These are phyloP conservation scores for Tamias sibiricus DNA, from an alignment of 2,113 vertebrate genomes.

Conservation along the genomic window DNA sequence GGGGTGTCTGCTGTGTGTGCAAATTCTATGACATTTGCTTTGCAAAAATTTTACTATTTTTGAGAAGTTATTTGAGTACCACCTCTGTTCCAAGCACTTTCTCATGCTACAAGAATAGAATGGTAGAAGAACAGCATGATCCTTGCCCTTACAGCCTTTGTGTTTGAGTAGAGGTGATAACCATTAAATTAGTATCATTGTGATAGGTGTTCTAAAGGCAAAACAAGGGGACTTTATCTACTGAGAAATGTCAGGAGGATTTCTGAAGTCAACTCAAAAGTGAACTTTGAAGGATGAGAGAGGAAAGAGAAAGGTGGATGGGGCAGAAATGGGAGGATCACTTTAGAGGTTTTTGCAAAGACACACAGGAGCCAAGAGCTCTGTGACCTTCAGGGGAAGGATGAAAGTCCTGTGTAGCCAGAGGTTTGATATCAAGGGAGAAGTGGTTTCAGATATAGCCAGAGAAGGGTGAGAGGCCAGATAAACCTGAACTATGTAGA, in stretches of 20 bases:
- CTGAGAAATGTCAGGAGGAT: neutral
- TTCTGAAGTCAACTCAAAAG: constrained; percentile 4
- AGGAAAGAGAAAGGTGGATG: neutral
- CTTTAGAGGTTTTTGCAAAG: neutral
- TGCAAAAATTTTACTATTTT: neutral
- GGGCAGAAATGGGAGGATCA: neutral
- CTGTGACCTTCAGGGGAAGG: neutral
- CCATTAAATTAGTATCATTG: neutral
- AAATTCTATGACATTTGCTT: neutral
- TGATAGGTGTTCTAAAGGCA: neutral
- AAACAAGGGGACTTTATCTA: neutral
- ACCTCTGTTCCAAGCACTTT: neutral
- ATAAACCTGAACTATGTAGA: neutral
- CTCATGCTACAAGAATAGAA: neutral
- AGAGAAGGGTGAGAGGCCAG: neutral
- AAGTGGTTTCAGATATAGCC: neutral
- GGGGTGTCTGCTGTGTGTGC: neutral
- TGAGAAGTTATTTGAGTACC: neutral
- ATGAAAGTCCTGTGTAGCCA: neutral
- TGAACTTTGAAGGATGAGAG: neutral
- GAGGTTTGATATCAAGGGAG: neutral
- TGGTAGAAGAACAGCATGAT: neutral
- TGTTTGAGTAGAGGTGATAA: neutral
- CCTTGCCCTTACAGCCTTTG: neutral
- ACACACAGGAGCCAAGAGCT: neutral